Base-by-base conservation (phyloP, 2,113 vertebrate genomes). In the Melanerpes formicivorus region DNA sequence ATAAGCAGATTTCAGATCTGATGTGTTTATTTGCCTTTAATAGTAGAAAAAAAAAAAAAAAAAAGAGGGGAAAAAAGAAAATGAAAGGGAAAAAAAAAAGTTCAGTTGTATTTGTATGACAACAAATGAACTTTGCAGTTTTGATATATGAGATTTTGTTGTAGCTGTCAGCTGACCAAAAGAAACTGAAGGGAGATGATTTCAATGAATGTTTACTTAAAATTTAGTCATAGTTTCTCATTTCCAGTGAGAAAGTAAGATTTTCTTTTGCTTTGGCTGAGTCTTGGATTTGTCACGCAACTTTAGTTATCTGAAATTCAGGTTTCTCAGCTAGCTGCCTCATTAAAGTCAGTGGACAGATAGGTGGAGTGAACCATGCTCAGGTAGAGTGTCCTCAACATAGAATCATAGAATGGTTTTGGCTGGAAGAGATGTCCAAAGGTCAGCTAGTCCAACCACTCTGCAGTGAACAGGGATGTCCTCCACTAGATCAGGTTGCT, bases 81-180 rank as follows among this genome's bases (percentile, higher is more conserved):
- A 44, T 14, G 8, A 42, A 1, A 3, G 4, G 5, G n/a, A n/a
- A 19, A 19, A 27, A 42, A 10, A 34, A 1, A 2, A 2, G 1
- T 46, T 55, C 8, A 18, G 1, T 42, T 84, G 3, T 55, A 2
- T 7, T 84, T 83, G n/a, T 42, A 22, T 44, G 14, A 23, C 22
- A 54, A 10, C 14, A 30, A 80, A 21, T 2, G 26, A 50, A 42
- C 71, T 67, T 76, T 91, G 14, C 10, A 66, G 4, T 70, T 85
- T 77, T 66, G 18, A 71, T 11, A 22, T 17, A 14, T 34, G 3
- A 42, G 10, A 23, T 67, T 89, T 84, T 66, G 0, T 76, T 42
- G 8, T 65, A 79, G 40, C 16, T 75, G 18, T 56, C 18, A 60
- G 23, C 3, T 54, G 32, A 87, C 26, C 12, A 62, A 82, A 80